Percentiles rank a stretch among this genome's conserved stretches.
These are phyloP conservation scores for Octomys mimax DNA, from an alignment of 2,797 vertebrate genomes.

Conservation along the genomic window DNA sequence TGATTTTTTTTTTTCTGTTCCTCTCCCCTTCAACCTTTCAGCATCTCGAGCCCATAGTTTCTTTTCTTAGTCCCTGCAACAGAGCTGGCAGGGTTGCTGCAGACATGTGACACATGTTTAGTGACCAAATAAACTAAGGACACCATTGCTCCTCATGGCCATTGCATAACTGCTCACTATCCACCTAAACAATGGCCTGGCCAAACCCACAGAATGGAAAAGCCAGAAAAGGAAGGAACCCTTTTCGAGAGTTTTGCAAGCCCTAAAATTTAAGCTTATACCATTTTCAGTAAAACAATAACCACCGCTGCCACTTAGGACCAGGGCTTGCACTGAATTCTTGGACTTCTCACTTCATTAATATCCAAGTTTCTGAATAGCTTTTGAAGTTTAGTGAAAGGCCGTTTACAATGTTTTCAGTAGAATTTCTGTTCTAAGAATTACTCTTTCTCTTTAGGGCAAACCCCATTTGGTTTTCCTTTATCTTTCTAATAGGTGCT, in stretches of 20 bases:
- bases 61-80: neutral
- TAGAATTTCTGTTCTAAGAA: conserved; percentile 60
- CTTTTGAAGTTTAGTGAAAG: conserved; percentile 71
- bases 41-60: neutral
- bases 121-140: neutral
- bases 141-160: neutral
- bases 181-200: neutral
- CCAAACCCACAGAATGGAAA: neutral
- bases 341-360: conserved; percentile 72
- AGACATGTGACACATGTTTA: neutral
- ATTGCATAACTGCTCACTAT: neutral
- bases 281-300: conserved; percentile 42
- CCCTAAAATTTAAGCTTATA: conserved; percentile 18
- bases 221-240: neutral
- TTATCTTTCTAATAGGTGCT: conserved; percentile 71
- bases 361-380: conserved; percentile 65
- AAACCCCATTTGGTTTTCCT: conserved; percentile 65
- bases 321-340: conserved; percentile 25
- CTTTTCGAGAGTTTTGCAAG: conserved; percentile 44
- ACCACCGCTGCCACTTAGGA: conserved; percentile 5
- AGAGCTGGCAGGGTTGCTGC: neutral
- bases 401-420: conserved; percentile 29
- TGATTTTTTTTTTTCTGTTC: conserved; percentile 4
- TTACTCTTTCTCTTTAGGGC: conserved; percentile 63
- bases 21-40: neutral